Conservation (phyloP, 2,888 invertebrate species). For the Emmelina monodactyla region DNA sequence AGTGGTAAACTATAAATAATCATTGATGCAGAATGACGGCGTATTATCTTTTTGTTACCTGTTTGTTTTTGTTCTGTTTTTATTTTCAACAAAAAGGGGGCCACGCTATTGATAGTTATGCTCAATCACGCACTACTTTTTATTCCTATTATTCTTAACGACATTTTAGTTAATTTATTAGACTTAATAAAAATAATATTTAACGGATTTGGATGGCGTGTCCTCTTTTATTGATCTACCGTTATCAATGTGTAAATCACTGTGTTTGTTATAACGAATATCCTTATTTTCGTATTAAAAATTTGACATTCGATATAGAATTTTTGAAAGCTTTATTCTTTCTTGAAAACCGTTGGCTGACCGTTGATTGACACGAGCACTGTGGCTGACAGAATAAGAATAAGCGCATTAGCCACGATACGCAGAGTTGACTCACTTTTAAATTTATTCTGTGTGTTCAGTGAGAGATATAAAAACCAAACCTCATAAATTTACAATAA, state of each 20-base stretch:
- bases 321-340: conserved; percentile 30
- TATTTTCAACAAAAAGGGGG: conserved; percentile 25
- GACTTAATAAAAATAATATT: conserved; percentile 1
- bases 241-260: conserved; percentile 1
- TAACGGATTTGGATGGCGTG: not conserved
- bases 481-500: no score
- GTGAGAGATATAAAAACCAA: no score
- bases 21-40: no score
- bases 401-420: no score
- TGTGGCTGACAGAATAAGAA: not conserved
- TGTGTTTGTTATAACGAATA: not conserved
- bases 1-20: no score
- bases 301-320: conserved; percentile 34
- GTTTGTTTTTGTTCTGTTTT: no score
- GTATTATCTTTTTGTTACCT: no score
- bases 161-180: not conserved
- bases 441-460: no score
- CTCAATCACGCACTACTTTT: conserved; percentile 21
- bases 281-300: conserved; percentile 17
- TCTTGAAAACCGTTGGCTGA: conserved; percentile 46
- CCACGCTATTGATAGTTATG: conserved; percentile 22
- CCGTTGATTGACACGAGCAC: conserved; percentile 51
- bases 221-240: conserved; percentile 10
- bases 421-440: no score
- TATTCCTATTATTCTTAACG: not conserved